Base-by-base conservation (phyloP, 2,113 vertebrate genomes). In the Pangasianodon hypophthalmus region DNA sequence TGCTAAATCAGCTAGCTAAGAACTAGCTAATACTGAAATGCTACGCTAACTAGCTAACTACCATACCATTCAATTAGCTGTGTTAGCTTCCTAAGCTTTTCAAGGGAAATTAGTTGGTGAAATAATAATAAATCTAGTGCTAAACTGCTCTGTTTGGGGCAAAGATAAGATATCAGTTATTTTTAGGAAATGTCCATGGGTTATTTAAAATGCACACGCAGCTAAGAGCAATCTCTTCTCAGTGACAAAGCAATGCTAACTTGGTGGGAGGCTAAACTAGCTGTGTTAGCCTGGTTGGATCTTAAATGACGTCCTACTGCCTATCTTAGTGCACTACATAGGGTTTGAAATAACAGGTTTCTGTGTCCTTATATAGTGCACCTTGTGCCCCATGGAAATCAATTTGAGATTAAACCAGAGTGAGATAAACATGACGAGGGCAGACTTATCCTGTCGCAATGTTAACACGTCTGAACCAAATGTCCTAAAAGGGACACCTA, bases 21-120 rank as follows among this genome's bases (percentile, higher is more conserved):
- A 6, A 29, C 41, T 44, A 84, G 48, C 24, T 41, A 54, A 81
- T 64, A 85, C 37, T 60, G 24, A 85, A 85, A 41, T 26, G 56
- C 83, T 75, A 87, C 5, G 89, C 75, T 71, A 86, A 81, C 75
- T 60, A 44, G 37, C 84, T 71, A 48, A n/a, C 73, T 13, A 79
- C 24, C 87, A 88, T 84, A 71, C 64, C 83, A 64, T 89, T 85
- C 19, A 64, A 80, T 10, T 62, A 75, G 86, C 54, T 5, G 26
- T 16, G 21, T 80, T 75, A 58, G 69, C 86, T 80, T 48, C 10
- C 50, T 16, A 87, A 41, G n/a, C 7, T 71, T 71, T 24, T 52
- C 46, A 13, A 67, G 18, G 19, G 7, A 71, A 52, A 69, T 52
- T 16, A 62, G 2, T 82, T 54, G 29, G 4, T 41, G 21, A 60